Evolutionary conservation across 2,797 vertebrate species (phyloP), one percentile per base, ranked within the genome.

Genomic region (Graptemys geographica): DNA sequence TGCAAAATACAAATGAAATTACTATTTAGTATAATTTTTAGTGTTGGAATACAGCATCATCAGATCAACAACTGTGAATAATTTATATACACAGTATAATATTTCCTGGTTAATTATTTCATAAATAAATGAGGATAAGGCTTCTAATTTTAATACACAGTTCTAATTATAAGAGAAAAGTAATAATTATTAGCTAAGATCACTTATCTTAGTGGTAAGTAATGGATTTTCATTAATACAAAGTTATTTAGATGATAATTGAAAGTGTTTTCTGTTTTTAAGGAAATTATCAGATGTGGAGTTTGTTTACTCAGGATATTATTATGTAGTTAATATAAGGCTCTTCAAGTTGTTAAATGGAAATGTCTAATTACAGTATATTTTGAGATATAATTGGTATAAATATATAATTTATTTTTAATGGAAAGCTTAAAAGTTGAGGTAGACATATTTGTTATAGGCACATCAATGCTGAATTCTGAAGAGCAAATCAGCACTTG

Each of bases 1-100:
- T 27, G 83, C 62, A 25, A 89, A 90, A 90, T n/a, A 87, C 62
- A 78, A 90, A 93, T 96, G 93, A 96, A 85, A 88, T 88, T 85
- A 96, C 88, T 87, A 93, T 94, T 90, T 44, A 74, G n/a, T 80
- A 74, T 85, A 78, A 90, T 90, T 91, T 87, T 96, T 91, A 96
- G 92, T 52, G 87, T 6, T 90, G 80, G n/a, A 91, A 84, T 83
- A 86, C 83, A 83, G 37, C 87, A 8, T 51, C 12, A 81, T 89
- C 81, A 88, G 95, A 93, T 95, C 28, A 88, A 25, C 87, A 93
- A 80, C 27, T 44, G n/a, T 72, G 90, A 74, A 23, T 79, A 89
- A 90, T 87, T 92, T 91, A 88, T 56, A 33, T 52, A 47, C 21
- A 72, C 57, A 79, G 57, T 41, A 88, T 18, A 72, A 76, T 82